Evolutionary conservation across 2,113 vertebrate species (phyloP).

Genomic region (Urocynchramus pylzowi): DNA sequence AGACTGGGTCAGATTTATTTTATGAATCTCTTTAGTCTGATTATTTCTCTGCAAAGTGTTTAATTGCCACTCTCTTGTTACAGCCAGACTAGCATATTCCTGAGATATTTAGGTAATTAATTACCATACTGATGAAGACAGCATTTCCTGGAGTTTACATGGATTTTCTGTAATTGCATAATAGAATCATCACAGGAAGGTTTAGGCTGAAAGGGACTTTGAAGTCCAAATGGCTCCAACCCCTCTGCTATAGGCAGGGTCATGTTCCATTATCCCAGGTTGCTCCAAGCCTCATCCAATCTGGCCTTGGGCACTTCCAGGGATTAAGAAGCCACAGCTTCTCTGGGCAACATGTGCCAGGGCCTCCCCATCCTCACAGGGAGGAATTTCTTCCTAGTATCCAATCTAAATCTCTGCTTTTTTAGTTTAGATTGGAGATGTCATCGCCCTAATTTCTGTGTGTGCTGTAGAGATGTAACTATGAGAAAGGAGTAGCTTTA

Average conservation of each 20-base stretch:
- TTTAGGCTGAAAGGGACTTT: background rate
- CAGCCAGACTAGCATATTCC: too few species aligned
- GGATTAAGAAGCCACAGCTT: background rate
- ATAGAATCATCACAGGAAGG: background rate
- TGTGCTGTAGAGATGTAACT: background rate
- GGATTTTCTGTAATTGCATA: background rate
- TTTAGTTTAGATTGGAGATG: background rate
- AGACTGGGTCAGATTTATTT: background rate
- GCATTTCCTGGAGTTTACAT: background rate
- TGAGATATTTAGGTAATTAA: background rate
- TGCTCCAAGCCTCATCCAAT: rapidly evolving
- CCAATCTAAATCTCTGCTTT: background rate
- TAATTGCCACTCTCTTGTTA: background rate
- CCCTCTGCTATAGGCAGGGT: background rate
- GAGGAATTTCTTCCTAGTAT: background rate
- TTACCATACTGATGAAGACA: background rate
- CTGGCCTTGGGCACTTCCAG: background rate
- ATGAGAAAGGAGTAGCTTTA: background rate
- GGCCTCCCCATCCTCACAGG: rapidly evolving
- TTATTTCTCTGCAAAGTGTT: background rate
- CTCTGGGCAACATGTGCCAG: rapidly evolving
- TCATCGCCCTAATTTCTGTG: background rate
- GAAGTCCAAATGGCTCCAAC: background rate
- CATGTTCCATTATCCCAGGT: rapidly evolving
- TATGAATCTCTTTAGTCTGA: background rate